Percentiles rank a stretch among this genome's conserved stretches.
Conservation (phyloP, 2,888 invertebrate genomes). For the Pterobdella sp. region DNA sequence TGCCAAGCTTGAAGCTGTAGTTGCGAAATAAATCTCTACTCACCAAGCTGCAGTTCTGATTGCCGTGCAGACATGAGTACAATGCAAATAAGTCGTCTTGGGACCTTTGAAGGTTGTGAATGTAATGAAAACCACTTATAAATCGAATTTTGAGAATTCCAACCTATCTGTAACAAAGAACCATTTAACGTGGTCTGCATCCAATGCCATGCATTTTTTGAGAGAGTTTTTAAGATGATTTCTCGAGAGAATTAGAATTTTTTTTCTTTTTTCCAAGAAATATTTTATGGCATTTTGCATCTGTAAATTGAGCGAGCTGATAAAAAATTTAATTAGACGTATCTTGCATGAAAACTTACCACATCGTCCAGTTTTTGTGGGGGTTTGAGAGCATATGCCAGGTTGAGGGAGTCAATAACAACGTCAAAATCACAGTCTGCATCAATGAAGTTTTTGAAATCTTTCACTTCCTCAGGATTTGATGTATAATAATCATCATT, state of each 20-base stretch:
- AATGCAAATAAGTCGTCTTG: conserved; percentile 19
- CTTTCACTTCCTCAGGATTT: background rate
- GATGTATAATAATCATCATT: conserved; percentile 1
- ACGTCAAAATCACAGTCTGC: background rate
- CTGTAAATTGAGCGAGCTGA: background rate
- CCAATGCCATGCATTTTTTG: background rate
- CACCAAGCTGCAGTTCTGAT: conserved; percentile 3
- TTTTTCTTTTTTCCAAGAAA: background rate
- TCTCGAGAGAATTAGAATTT: background rate
- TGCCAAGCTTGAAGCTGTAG: conserved; percentile 2
- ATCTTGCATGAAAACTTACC: background rate
- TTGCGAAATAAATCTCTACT: conserved; percentile 11
- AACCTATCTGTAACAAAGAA: background rate
- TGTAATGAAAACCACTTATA: too few species aligned
- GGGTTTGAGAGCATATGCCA: background rate
- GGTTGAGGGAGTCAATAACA: conserved; percentile 21
- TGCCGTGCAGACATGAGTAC: conserved; percentile 19
- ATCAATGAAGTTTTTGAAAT: background rate
- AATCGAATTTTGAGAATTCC: background rate
- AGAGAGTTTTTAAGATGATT: background rate
- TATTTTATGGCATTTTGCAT: background rate
- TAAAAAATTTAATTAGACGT: background rate
- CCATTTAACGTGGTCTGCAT: background rate
- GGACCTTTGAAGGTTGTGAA: conserved; percentile 4
- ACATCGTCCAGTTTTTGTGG: background rate